Conservation (phyloP, 2,888 invertebrate species). For the Hydriomena furcata region DNA sequence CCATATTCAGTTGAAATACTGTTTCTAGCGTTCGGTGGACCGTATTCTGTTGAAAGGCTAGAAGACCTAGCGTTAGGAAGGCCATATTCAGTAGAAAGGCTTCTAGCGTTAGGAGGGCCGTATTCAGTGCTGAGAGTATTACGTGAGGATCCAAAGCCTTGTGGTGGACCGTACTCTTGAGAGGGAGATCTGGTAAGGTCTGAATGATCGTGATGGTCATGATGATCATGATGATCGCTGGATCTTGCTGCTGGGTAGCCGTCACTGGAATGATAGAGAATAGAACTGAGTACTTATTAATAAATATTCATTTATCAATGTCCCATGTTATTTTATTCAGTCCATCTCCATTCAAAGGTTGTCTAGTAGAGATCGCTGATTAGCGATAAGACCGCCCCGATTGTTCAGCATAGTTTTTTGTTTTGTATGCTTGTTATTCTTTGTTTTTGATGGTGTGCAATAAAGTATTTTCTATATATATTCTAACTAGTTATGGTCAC, state of each 20-base stretch:
- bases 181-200: conserved; percentile 26
- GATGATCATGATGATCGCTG: conserved; percentile 8
- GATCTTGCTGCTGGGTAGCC: conserved; percentile 27
- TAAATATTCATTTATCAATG: no score
- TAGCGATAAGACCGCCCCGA: no score
- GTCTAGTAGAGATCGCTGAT: no score
- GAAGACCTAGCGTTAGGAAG: conserved; percentile 4
- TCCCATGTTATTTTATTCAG: no score
- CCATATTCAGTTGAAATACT: conserved; percentile 7
- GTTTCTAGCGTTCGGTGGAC: conserved; percentile 1
- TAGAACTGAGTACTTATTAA: neutral
- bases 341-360: no score
- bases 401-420: no score
- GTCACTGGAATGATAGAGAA: conserved; percentile 20
- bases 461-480: no score
- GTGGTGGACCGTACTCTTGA: conserved; percentile 24
- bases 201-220: conserved; percentile 19
- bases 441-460: no score
- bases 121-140: conserved; percentile 15
- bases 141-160: conserved; percentile 7
- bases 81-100: conserved; percentile 6
- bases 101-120: conserved; percentile 7
- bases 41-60: conserved; percentile 7
- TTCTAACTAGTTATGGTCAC: no score
- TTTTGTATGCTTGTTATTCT: no score